Evolutionary conservation across 2,113 vertebrate species (phyloP).

Genomic region (Bubo blakistoni): DNA sequence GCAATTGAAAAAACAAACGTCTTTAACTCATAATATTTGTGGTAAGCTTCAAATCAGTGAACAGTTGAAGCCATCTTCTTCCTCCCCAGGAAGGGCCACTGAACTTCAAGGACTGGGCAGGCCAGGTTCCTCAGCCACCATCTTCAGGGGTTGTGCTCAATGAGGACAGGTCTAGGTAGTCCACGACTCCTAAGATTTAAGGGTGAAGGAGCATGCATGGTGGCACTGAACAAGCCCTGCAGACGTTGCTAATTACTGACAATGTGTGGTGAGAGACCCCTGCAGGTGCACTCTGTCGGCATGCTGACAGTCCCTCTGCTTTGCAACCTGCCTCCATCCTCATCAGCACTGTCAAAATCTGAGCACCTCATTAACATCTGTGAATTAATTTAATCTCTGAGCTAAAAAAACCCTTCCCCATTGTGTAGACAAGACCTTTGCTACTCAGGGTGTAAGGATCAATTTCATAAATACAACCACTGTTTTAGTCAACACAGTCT

Average conservation of each 20-base stretch:
- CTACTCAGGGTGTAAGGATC: not conserved
- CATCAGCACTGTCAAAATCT: not conserved
- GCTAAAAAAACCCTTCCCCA: not conserved
- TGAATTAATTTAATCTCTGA: not conserved
- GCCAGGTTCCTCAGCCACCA: not conserved
- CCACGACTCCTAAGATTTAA: not conserved
- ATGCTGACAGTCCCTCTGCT: not conserved
- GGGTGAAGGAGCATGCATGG: accelerated
- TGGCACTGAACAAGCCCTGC: not conserved
- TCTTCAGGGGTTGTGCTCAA: not conserved
- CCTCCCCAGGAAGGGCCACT: not conserved
- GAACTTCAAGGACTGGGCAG: not conserved
- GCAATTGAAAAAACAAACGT: not conserved
- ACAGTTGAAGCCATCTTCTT: not conserved
- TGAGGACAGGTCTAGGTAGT: not conserved
- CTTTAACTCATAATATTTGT: not conserved
- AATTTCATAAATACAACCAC: not conserved
- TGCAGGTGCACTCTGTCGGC: not conserved
- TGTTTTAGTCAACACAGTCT: not conserved
- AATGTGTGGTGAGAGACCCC: accelerated
- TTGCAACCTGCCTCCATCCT: not conserved
- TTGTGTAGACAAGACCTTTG: not conserved
- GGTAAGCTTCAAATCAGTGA: not conserved
- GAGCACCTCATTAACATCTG: not conserved
- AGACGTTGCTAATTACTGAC: not conserved